A percentile compares a stretch with the other conserved stretches of the same genome.
Evolutionary conservation across 2,888 invertebrate species (phyloP).

Genomic region (Sericinus montela): DNA sequence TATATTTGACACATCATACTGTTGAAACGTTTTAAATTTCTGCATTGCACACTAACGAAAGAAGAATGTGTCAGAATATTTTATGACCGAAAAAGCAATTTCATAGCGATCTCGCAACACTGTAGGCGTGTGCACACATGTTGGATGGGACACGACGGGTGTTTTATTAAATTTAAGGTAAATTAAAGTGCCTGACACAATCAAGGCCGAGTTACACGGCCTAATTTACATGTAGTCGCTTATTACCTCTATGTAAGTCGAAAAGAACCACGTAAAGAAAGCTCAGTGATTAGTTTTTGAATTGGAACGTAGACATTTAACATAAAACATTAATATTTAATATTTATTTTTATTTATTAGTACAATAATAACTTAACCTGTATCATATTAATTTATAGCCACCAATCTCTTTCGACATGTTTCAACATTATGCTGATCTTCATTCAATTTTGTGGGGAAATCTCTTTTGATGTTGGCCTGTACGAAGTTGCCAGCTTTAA

Average conservation of each 20-base stretch:
- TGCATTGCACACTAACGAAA: slow-evolving; percentile 15
- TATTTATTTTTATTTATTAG: too few relatives aligned
- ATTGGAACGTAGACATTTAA: too few relatives aligned
- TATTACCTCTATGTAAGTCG: neutral
- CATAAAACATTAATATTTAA: too few relatives aligned
- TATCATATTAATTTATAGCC: too few relatives aligned
- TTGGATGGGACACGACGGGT: slow-evolving; percentile 25
- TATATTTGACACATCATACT: slow-evolving; percentile 9
- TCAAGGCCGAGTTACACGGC: slow-evolving; percentile 15
- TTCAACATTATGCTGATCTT: too few relatives aligned
- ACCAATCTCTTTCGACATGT: too few relatives aligned
- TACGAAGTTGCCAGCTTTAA: too few relatives aligned
- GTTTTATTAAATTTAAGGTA: slow-evolving; percentile 30
- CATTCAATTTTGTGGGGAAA: too few relatives aligned
- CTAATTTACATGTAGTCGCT: slow-evolving; percentile 1
- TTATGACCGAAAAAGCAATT: slow-evolving; percentile 31
- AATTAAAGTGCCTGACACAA: slow-evolving; percentile 21
- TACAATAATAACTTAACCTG: too few relatives aligned
- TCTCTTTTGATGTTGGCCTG: too few relatives aligned
- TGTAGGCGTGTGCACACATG: slow-evolving; percentile 24
- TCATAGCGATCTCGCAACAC: slow-evolving; percentile 20
- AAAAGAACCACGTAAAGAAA: slow-evolving; percentile 2
- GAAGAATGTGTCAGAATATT: slow-evolving; percentile 25
- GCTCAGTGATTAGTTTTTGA: neutral
- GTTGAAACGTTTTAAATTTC: slow-evolving; percentile 12